Percentiles rank a stretch among this genome's conserved stretches.
phyloP scores from a whole-genome alignment of 2,888 invertebrate genomes.

The Nemotelus nigrinus region DNA sequence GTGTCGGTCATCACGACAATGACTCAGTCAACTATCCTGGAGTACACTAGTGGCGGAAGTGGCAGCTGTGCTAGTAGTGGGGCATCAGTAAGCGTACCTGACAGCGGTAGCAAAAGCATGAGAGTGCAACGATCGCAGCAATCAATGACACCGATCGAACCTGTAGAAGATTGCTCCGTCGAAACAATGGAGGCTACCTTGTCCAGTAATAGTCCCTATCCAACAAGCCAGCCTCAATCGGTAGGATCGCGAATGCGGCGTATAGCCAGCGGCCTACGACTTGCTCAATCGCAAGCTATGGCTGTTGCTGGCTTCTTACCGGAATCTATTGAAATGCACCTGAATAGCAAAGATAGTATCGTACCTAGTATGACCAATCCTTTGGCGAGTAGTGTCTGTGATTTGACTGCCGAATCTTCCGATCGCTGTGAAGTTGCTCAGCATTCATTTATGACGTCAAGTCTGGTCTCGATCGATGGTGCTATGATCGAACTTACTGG shows the following conservation, averaged over 20 bases:
- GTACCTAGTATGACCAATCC: neutral
- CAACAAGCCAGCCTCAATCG: neutral
- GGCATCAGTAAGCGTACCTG: constrained; percentile 3
- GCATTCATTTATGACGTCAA: constrained; percentile 33
- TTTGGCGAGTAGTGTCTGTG: neutral
- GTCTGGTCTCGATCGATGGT: constrained; percentile 41
- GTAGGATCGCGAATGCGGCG: constrained; percentile 61
- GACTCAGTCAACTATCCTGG: constrained; percentile 56
- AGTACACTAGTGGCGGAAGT: constrained; percentile 52
- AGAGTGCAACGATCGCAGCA: neutral
- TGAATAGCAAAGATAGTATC: neutral
- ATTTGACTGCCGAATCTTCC: constrained; percentile 14
- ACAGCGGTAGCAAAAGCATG: neutral
- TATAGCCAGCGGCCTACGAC: constrained; percentile 75
- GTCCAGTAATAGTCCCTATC: neutral
- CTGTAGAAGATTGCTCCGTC: neutral
- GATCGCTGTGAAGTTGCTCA: constrained; percentile 17
- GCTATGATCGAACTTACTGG: constrained; percentile 27
- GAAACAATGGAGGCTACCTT: neutral
- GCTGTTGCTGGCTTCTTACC: constrained; percentile 75
- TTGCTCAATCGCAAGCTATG: constrained; percentile 78
- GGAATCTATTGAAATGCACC: constrained; percentile 55
- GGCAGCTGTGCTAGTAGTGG: constrained; percentile 48
- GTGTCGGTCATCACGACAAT: constrained; percentile 57
- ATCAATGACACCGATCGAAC: neutral